A percentile compares a stretch with the other conserved stretches of the same genome.
Conservation (phyloP, 35 echinoderm and acorn worm species). For the Ophioderma brevispina region DNA sequence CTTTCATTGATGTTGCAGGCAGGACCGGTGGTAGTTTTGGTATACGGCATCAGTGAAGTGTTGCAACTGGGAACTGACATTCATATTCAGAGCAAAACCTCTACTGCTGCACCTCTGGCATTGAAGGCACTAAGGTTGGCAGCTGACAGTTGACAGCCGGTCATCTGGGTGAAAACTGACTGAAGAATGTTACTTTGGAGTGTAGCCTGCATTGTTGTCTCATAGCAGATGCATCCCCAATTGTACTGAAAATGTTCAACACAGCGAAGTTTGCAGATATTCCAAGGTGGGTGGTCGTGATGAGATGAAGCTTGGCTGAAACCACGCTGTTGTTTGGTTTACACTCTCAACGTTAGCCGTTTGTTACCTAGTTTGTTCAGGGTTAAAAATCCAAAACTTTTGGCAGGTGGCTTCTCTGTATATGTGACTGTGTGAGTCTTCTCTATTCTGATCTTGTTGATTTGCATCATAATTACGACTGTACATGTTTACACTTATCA, state of each 20-base stretch:
- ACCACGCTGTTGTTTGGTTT: not conserved
- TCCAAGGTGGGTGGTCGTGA: not conserved
- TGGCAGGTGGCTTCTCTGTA: not conserved
- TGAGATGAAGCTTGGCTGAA: not conserved
- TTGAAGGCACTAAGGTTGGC: not conserved
- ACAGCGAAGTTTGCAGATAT: not conserved
- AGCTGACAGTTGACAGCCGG: not conserved
- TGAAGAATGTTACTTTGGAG: not conserved
- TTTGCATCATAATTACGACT: too few species aligned
- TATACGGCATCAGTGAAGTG: not conserved
- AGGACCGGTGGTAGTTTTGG: not conserved
- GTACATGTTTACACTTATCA: too few species aligned
- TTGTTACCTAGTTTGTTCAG: not conserved
- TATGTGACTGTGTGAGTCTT: not conserved
- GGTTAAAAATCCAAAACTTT: not conserved
- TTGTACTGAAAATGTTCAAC: not conserved
- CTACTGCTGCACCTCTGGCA: not conserved
- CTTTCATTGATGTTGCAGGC: not conserved
- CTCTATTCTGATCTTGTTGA: constrained; percentile 13
- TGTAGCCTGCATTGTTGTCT: not conserved
- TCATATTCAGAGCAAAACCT: not conserved
- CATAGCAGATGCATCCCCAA: not conserved
- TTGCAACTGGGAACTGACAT: not conserved
- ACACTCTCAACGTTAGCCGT: too few species aligned
- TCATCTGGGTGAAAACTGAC: not conserved